Percentiles rank a stretch among this genome's conserved stretches.
These are phyloP conservation scores for Yponomeuta sedellus DNA, from an alignment of 2,888 invertebrate genomes.

Conservation along the genomic window DNA sequence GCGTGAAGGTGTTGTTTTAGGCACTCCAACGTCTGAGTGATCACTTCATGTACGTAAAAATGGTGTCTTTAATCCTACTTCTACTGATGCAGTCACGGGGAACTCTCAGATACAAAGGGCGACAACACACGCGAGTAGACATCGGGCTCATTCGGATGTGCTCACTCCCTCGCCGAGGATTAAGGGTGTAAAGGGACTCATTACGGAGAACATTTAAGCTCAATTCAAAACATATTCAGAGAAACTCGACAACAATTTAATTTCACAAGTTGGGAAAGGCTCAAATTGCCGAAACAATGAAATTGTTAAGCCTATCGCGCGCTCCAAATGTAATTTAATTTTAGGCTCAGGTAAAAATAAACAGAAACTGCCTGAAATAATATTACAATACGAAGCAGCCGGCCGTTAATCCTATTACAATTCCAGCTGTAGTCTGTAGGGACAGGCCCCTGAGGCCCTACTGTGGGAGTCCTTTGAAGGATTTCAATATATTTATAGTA, in stretches of 20 bases:
- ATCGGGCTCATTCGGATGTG: not conserved
- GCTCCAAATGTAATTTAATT: not conserved
- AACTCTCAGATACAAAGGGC: not conserved
- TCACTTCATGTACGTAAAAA: too few species aligned
- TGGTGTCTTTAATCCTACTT: too few species aligned
- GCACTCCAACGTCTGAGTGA: too few species aligned
- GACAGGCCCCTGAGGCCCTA: not conserved
- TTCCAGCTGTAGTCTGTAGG: not conserved
- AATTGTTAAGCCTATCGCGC: not conserved
- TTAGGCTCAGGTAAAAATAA: not conserved
- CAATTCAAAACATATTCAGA: slow-evolving; percentile 1
- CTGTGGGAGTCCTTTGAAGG: not conserved
- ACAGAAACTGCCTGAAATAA: slow-evolving; percentile 3
- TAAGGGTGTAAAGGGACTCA: not conserved
- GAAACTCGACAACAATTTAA: not conserved
- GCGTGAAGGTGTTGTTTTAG: too few species aligned
- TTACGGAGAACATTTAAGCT: not conserved
- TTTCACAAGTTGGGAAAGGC: not conserved
- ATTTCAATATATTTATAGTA: not conserved
- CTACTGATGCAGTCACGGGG: not conserved
- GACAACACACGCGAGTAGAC: not conserved
- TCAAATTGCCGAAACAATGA: not conserved
- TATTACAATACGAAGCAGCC: not conserved
- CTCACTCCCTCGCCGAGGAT: not conserved
- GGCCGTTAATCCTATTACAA: slow-evolving; percentile 1